A percentile compares a stretch with the other conserved stretches of the same genome.
Conservation (phyloP, 2,888 invertebrate genomes). For the Macaria notata region DNA sequence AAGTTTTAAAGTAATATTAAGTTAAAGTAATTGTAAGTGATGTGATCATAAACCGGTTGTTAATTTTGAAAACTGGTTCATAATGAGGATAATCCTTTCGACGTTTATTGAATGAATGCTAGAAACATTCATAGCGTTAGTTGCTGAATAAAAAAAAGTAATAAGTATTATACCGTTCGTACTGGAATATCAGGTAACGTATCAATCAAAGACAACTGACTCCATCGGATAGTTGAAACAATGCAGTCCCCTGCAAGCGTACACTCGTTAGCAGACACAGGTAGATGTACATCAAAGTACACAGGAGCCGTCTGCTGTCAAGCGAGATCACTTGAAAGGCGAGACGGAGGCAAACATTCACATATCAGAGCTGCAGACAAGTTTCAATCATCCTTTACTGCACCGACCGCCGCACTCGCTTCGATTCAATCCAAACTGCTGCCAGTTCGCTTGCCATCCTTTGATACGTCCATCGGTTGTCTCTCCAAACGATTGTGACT, state of each 20-base stretch:
- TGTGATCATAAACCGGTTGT: no score
- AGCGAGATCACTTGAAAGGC: conserved; percentile 40
- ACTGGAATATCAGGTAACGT: no score
- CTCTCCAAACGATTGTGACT: conserved; percentile 75
- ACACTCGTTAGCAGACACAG: no score
- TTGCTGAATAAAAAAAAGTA: no score
- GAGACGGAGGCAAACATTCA: conserved; percentile 58
- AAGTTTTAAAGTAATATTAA: no score
- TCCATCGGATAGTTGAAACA: background rate
- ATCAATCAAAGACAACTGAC: no score
- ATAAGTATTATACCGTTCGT: no score
- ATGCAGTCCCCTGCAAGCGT: background rate
- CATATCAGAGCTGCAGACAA: conserved; percentile 64
- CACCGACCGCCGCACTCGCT: conserved; percentile 73
- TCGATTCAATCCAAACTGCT: conserved; percentile 78
- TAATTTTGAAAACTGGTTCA: no score
- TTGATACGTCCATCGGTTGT: conserved; percentile 81
- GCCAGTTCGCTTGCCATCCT: conserved; percentile 75
- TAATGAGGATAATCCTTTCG: no score
- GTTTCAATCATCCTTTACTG: conserved; percentile 76
- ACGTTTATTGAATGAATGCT: no score
- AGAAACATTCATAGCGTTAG: no score
- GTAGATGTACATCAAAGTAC: conserved; percentile 12
- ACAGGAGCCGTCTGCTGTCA: conserved; percentile 26
- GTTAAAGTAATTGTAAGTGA: no score